These are phyloP conservation scores for Champsocephalus gunnari DNA, from an alignment of 2,797 vertebrate genomes.

Conservation along the genomic window DNA sequence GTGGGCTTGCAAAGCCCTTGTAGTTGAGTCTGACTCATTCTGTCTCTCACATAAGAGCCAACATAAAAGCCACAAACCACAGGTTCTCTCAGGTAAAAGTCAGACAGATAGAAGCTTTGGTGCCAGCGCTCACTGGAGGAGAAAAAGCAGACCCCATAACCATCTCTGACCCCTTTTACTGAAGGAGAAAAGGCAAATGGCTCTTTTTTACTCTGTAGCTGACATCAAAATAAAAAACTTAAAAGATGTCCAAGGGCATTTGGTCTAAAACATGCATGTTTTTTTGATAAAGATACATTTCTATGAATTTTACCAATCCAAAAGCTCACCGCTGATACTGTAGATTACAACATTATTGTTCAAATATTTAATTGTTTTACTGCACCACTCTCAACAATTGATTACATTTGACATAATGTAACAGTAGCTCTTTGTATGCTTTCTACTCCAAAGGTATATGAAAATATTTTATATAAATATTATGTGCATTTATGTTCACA, in stretches of 20 bases:
- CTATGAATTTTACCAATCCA: background rate
- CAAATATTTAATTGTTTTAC: background rate
- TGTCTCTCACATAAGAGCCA: constrained; percentile 45
- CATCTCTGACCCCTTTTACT: constrained; percentile 27
- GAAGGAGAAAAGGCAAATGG: constrained; percentile 37
- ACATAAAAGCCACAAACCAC: constrained; percentile 59
- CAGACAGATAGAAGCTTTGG: constrained; percentile 42
- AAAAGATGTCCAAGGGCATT: constrained; percentile 14
- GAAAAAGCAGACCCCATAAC: constrained; percentile 35
- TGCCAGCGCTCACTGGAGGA: constrained; percentile 41
- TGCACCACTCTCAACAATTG: background rate
- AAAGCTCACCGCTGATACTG: background rate
- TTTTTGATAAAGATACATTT: background rate
- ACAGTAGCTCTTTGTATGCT: too few relatives aligned
- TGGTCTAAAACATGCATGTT: background rate
- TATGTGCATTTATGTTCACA: background rate
- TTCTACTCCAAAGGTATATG: background rate
- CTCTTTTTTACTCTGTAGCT: constrained; percentile 18
- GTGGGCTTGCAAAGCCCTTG: constrained; percentile 63
- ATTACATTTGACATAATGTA: background rate
- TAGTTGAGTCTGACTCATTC: constrained; percentile 68
- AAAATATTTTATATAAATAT: background rate
- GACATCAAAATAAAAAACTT: constrained; percentile 11
- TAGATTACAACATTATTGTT: too few relatives aligned
- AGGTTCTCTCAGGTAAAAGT: constrained; percentile 53